Evolutionary conservation across 2,797 vertebrate species (phyloP), one percentile per base, ranked within the genome.

Genomic region (Philypnodon macrostomus): DNA sequence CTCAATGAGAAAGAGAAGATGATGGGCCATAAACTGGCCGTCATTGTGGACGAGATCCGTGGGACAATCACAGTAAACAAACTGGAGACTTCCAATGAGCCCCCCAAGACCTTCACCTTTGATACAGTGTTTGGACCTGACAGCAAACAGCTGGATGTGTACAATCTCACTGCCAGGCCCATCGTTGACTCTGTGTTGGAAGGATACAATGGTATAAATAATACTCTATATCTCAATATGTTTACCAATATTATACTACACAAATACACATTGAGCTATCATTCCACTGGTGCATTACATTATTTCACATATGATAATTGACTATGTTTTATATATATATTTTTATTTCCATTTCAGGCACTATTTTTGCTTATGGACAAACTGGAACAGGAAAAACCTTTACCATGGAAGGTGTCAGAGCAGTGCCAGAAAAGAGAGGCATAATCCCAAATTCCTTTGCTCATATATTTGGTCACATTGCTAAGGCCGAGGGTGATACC

Each of bases 401-500:
- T 79, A 99, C 97, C 41, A 99, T 98, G 96, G 97, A 98, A 85
- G 97, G 96, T 1, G 93, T 98, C 37, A 87, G 96, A 73, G 93
- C 93, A 5, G 94, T 98, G 63, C 97, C 97, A 44, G 97, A 98
- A 59, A 95, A 98, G 39, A 82, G 96, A 87, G 97, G 97, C 49
- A 98, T 98, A 58, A 99, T 98, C 63, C 96, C 96, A n/a, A 98
- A 99, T 86, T 99, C 97, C 14, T 99, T 99, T 83, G 97, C 97
- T 59, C 96, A 99, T 67, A 85, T 99, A 67, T 99, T 99, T 86
- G 97, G 96, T 54, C 96, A 99, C 78, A 99, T 99, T 73, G 97
- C 97, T 72, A 99, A 99, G 80, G 95, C 97, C 70, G 97, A 98
- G 65, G 96, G 95, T 9, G 96, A 98, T 68, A 98, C 94, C 15